phyloP scores from a whole-genome alignment of 1,140 invertebrate genomes.

The Helicoverpa zea region DNA sequence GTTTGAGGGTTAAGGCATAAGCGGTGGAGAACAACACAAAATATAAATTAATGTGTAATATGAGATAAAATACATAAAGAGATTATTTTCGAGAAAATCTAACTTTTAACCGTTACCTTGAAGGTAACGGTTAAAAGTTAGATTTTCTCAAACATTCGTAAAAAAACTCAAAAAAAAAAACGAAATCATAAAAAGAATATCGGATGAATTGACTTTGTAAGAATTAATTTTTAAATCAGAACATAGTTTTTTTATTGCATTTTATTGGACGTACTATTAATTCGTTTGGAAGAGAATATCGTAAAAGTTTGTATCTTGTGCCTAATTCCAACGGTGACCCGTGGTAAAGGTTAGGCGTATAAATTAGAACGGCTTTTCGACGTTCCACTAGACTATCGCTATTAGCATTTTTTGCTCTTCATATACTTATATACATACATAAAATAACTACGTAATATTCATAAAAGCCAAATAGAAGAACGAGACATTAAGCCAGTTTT shows the following conservation, averaged over 20 bases:
- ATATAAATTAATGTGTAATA: too few relatives aligned
- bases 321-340: background rate
- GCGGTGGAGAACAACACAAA: background rate
- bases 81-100: too few relatives aligned
- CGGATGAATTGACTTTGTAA: too few relatives aligned
- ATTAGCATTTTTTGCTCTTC: slow-evolving; percentile 15
- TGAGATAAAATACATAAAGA: too few relatives aligned
- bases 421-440: background rate
- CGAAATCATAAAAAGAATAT: too few relatives aligned
- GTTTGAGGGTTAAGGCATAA: background rate
- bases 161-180: too few relatives aligned
- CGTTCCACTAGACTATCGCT: background rate
- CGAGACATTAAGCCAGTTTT: background rate
- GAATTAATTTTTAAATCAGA: too few relatives aligned
- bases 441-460: background rate
- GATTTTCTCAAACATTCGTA: too few relatives aligned
- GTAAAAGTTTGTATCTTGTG: background rate
- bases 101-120: too few relatives aligned
- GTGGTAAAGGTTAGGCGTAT: background rate
- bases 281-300: background rate
- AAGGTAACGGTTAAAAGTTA: too few relatives aligned
- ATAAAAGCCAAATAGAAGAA: background rate
- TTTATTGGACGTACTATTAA: background rate
- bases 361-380: background rate
- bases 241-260: too few relatives aligned